These are phyloP conservation scores for Spea multiplicata DNA, from an alignment of 2,113 vertebrate species.

Conservation along the genomic window DNA sequence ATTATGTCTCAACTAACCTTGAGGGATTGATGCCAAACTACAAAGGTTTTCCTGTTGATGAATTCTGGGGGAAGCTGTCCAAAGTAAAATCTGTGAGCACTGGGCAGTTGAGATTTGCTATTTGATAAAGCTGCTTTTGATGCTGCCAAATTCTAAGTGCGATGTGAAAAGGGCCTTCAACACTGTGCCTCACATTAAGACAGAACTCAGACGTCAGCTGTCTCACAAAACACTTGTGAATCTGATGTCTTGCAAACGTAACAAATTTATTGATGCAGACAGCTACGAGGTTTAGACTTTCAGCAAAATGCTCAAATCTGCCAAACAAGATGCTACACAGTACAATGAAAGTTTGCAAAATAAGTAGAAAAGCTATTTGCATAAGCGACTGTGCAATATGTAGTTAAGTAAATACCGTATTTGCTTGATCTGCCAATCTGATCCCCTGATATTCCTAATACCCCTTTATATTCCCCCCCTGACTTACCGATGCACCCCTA, in stretches of 20 bases:
- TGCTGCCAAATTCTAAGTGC: no score
- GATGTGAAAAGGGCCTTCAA: no score
- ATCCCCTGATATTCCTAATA: no score
- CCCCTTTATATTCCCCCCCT: no score
- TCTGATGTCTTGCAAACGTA: conserved; percentile 7
- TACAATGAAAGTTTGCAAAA: not conserved
- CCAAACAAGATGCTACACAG: not conserved
- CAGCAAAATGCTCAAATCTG: not conserved
- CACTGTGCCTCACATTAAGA: conserved; percentile 12
- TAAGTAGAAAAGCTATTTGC: not conserved
- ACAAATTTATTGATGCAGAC: conserved; percentile 3
- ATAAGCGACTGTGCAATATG: not conserved
- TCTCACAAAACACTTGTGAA: conserved; percentile 26
- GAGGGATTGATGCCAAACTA: conserved; percentile 26
- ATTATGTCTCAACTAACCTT: conserved; percentile 48
- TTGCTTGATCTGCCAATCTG: not conserved
- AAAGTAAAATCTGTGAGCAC: no score
- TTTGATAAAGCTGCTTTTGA: no score
- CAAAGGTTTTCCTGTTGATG: no score
- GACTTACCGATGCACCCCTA: no score
- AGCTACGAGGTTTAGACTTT: conserved; percentile 5
- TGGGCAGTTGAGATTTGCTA: no score
- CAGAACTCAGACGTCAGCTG: conserved; percentile 40
- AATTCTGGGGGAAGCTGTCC: no score
- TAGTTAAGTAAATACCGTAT: not conserved